These are phyloP conservation scores for Cydia splendana DNA, from an alignment of 1,140 invertebrate genomes.

Conservation along the genomic window DNA sequence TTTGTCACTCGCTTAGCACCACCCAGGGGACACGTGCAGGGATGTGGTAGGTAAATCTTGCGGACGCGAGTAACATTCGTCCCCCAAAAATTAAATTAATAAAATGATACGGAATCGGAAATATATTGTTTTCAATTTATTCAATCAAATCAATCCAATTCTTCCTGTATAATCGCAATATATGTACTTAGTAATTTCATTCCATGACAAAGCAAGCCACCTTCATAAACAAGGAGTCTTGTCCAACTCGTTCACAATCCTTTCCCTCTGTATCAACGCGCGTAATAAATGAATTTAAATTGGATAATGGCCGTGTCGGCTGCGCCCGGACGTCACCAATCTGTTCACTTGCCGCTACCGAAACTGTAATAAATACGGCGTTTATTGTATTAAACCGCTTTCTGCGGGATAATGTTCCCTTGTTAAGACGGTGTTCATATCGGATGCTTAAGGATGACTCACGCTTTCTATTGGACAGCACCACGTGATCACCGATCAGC, in stretches of 20 bases:
- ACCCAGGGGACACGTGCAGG: too few species aligned
- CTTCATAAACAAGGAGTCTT: neutral
- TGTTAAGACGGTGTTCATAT: neutral
- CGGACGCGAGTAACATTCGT: too few species aligned
- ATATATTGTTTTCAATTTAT: too few species aligned
- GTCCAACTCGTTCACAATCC: slow-evolving; percentile 10
- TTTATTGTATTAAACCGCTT: slow-evolving; percentile 20
- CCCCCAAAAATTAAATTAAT: too few species aligned
- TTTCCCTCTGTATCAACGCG: slow-evolving; percentile 13
- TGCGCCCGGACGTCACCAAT: slow-evolving; percentile 66
- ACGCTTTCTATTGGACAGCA: too few species aligned
- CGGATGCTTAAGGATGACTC: neutral
- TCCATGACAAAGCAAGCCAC: neutral
- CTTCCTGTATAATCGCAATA: neutral
- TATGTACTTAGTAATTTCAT: neutral
- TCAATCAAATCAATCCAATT: too few species aligned
- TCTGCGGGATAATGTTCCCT: neutral
- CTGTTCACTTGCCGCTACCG: slow-evolving; percentile 46
- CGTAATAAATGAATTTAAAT: slow-evolving; percentile 54
- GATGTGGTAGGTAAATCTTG: too few species aligned
- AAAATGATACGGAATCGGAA: too few species aligned
- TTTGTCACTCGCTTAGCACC: too few species aligned
- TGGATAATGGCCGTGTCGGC: slow-evolving; percentile 60
- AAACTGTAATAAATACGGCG: slow-evolving; percentile 30
- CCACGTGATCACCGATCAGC: too few species aligned